These are phyloP conservation scores for Aythya baeri DNA, from an alignment of 2,113 vertebrate species.

Conservation along the genomic window DNA sequence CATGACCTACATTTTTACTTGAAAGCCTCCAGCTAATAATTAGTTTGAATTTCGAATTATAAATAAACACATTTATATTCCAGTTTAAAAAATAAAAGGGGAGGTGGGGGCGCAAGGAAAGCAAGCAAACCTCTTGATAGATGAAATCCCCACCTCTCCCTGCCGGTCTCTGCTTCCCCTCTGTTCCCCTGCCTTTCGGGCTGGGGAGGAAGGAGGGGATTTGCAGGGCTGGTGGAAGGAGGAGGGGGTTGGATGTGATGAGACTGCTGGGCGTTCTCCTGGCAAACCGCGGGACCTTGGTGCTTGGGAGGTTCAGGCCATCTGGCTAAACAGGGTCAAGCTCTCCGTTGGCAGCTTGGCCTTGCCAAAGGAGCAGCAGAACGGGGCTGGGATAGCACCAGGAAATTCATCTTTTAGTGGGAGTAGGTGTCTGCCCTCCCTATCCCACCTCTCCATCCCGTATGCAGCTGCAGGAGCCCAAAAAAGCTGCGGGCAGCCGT, in stretches of 20 bases:
- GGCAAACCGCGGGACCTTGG: slow-evolving; percentile 21
- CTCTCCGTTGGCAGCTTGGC: slow-evolving; percentile 50
- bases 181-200: neutral
- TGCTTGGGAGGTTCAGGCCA: slow-evolving; percentile 64
- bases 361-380: slow-evolving; percentile 22
- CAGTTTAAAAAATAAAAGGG: neutral
- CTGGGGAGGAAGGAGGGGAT: neutral
- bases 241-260: slow-evolving; percentile 45
- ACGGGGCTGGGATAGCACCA: neutral
- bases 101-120: neutral
- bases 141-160: neutral
- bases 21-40: slow-evolving; percentile 80
- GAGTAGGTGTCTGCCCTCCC: neutral
- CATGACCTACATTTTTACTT: slow-evolving; percentile 81
- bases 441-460: neutral
- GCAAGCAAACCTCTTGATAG: neutral
- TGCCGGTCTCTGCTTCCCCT: neutral
- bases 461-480: fast-evolving
- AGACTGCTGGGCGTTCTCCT: slow-evolving; percentile 47
- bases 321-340: slow-evolving; percentile 80
- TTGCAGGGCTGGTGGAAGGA: neutral
- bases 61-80: slow-evolving; percentile 76
- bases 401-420: neutral
- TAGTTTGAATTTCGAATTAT: slow-evolving; percentile 75
- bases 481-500: neutral